A percentile compares a stretch with the other conserved stretches of the same genome.
phyloP scores from a whole-genome alignment of 2,113 vertebrate species.

The Lepidothrix coronata region DNA sequence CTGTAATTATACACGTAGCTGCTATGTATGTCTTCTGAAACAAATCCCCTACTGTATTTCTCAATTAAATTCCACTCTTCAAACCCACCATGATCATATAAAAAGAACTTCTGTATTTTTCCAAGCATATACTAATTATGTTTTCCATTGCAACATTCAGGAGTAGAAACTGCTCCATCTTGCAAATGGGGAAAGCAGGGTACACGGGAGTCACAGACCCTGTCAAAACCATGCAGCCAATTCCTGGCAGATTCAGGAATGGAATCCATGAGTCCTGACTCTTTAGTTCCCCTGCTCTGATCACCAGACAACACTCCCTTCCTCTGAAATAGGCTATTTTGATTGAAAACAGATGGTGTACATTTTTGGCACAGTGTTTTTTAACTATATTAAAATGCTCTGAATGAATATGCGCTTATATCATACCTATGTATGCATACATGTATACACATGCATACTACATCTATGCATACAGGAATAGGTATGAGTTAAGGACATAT shows the following conservation, averaged over 20 bases:
- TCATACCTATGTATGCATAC: constrained; percentile 32
- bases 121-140: not conserved
- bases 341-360: constrained; percentile 61
- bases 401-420: constrained; percentile 55
- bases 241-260: constrained; percentile 19
- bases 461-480: constrained; percentile 34
- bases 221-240: not conserved
- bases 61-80: constrained; percentile 1
- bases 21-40: not conserved
- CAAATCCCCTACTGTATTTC: not conserved
- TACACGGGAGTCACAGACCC: not conserved
- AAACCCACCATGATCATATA: not conserved
- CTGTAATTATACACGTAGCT: not conserved
- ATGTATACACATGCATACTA: not conserved
- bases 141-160: constrained; percentile 19
- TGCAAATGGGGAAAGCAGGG: constrained; percentile 14
- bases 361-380: constrained; percentile 43
- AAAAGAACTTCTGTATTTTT: constrained; percentile 8
- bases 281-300: constrained; percentile 43
- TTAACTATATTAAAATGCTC: constrained; percentile 62
- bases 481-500: constrained; percentile 37
- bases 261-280: constrained; percentile 40
- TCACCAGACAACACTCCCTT: constrained; percentile 57
- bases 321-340: constrained; percentile 59
- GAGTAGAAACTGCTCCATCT: not conserved